Evolutionary conservation across 2,888 invertebrate species (phyloP).

Genomic region (Phyllotreta cruciferae): DNA sequence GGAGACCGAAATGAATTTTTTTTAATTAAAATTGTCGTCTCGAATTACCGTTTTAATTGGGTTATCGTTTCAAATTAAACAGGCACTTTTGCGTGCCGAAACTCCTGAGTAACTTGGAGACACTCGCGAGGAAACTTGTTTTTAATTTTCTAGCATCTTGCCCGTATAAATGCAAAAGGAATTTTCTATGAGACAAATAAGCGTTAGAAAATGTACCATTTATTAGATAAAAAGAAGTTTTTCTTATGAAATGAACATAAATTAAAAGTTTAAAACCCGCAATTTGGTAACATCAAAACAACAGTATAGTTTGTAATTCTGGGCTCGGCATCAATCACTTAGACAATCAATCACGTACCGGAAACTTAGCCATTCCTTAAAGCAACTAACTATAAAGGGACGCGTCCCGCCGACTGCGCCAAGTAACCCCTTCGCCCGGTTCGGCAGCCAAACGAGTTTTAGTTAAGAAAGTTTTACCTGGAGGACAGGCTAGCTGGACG

Average conservation of each 20-base stretch:
- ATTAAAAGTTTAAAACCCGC: background rate
- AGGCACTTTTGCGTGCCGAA: too few species aligned
- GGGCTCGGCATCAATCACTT: background rate
- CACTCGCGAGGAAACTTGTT: too few species aligned
- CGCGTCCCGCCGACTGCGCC: background rate
- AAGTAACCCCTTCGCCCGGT: background rate
- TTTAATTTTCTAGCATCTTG: too few species aligned
- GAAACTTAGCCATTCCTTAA: conserved; percentile 15
- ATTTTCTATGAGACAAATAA: background rate
- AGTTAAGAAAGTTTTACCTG: conserved; percentile 63
- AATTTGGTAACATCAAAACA: background rate
- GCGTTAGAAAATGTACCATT: background rate
- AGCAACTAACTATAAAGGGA: conserved; percentile 7
- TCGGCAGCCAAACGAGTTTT: conserved; percentile 23
- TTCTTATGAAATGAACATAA: too few species aligned
- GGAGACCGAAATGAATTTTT: too few species aligned
- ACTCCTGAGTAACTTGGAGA: too few species aligned
- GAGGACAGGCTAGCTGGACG: conserved; percentile 84
- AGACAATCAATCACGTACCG: conserved; percentile 17
- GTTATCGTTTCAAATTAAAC: too few species aligned
- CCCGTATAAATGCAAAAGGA: too few species aligned
- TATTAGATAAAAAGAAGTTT: too few species aligned
- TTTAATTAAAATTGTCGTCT: too few species aligned
- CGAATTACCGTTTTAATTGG: too few species aligned
- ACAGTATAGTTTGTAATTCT: conserved; percentile 9